Evolutionary conservation across 1,140 invertebrate species (phyloP), one percentile per base, ranked within the genome.

Genomic region (Caenorhabditis brenneri): DNA sequence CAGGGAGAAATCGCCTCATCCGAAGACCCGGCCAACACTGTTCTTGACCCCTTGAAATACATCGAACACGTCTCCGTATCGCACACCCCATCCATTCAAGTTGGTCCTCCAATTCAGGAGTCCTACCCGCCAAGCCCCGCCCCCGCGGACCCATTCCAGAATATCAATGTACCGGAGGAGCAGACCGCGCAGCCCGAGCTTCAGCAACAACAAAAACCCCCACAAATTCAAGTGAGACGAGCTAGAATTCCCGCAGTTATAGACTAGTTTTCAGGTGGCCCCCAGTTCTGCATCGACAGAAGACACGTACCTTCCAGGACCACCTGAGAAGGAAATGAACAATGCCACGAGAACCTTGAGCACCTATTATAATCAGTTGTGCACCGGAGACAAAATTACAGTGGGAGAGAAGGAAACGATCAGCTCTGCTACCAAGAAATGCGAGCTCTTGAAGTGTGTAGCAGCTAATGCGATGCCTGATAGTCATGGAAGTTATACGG

Each of bases 251-350:
- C 10, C 0, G 12, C 10, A 36, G n/a, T 65, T 27, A n/a, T 3
- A 22, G 9, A 33, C 31, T 0, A 22, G 15, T 29, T 58, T 58
- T 24, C 33, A 65, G 60, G 60, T 74, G 65, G 65, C 36, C 12
- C 65, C 65, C 1, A 74, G 65, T 74, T 74, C 65, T 74, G 65
- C 65, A 42, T 42, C 65, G 65, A 42, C 65, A 74, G 65, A 74
- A 74, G 65, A 74, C 65, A 74, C 65, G 36, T 74, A 74, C 65
- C 36, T 74, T 74, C 65, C 65, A 74, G 65, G 65, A 42, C 65
- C 65, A 9, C 33, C 65, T 74, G 65, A 74, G 65, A 74, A 74
- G 36, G 65, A 74, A 15, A 12, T n/a, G n/a, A 42, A 5, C 1
- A 65, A 65, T n/a, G 65, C 65, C 65, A 74, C 65, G n/a, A 12